Percentiles rank a stretch among this genome's conserved stretches.
Evolutionary conservation across 1,140 invertebrate species (phyloP).

Genomic region (Prorops nasuta): DNA sequence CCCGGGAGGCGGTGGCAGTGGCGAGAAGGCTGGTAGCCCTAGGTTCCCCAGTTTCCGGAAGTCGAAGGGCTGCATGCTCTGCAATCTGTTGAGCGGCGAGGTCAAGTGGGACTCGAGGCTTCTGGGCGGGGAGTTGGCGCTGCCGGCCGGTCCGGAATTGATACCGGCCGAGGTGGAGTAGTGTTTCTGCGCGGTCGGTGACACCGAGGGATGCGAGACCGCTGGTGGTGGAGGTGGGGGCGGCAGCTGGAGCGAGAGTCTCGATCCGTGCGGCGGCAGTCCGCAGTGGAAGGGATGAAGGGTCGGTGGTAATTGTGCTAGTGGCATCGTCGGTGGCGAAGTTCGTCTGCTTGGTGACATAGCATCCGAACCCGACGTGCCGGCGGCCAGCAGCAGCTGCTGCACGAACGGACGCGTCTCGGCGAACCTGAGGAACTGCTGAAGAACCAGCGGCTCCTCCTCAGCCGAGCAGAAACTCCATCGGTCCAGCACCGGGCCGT

Average conservation of each 20-base stretch:
- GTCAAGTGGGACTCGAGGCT: slow-evolving; percentile 51
- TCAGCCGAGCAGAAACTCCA: slow-evolving; percentile 81
- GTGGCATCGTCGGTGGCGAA: slow-evolving; percentile 62
- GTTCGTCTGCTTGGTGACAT: slow-evolving; percentile 68
- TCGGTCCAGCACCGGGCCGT: slow-evolving; percentile 74
- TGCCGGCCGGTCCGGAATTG: slow-evolving; percentile 32
- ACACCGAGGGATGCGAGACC: slow-evolving; percentile 53
- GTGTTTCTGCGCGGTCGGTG: slow-evolving; percentile 53
- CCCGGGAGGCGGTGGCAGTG: slow-evolving; percentile 52
- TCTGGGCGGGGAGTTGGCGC: slow-evolving; percentile 43
- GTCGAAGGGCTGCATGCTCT: slow-evolving; percentile 94
- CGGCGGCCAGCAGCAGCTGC: slow-evolving; percentile 71
- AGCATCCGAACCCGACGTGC: slow-evolving; percentile 59
- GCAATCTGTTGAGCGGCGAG: slow-evolving; percentile 83
- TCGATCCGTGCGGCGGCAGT: slow-evolving; percentile 48
- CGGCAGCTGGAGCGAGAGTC: slow-evolving; percentile 53
- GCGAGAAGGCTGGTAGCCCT: slow-evolving; percentile 64
- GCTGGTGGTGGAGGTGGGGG: slow-evolving; percentile 51
- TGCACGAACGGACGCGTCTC: slow-evolving; percentile 81
- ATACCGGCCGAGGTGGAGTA: slow-evolving; percentile 35
- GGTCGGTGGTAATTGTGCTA: slow-evolving; percentile 60
- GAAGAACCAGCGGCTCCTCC: slow-evolving; percentile 81
- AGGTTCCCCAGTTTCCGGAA: slow-evolving; percentile 74
- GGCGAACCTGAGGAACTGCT: slow-evolving; percentile 83
- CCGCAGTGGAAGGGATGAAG: slow-evolving; percentile 58